A percentile compares a stretch with the other conserved stretches of the same genome.
Conservation (phyloP, 2,113 vertebrate genomes). For the Grammomys surdaster region DNA sequence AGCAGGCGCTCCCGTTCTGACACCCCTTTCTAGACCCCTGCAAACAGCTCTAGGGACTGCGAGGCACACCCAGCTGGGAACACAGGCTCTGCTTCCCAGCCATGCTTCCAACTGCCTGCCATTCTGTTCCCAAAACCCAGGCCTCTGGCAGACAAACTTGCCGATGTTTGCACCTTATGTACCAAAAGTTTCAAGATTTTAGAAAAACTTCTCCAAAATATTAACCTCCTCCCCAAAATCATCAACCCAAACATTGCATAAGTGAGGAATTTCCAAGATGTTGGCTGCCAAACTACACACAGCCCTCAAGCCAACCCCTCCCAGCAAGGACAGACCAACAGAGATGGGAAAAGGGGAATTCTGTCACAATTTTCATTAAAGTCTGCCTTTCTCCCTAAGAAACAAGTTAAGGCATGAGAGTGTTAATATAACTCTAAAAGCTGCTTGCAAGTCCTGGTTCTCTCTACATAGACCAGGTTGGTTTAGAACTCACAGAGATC, state of each 20-base stretch:
- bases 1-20: neutral
- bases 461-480: neutral
- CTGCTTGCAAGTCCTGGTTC: neutral
- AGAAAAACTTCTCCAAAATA: neutral
- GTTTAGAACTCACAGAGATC: neutral
- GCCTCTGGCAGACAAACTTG: neutral
- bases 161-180: neutral
- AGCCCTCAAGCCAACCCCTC: neutral
- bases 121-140: neutral
- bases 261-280: conserved; percentile 29
- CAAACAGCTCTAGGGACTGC: neutral
- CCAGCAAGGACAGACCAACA: neutral
- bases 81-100: neutral
- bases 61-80: neutral
- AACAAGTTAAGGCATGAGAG: neutral
- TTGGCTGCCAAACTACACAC: neutral
- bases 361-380: conserved; percentile 15
- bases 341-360: neutral
- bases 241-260: neutral
- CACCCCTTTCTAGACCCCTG: neutral
- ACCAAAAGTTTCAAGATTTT: conserved; percentile 2
- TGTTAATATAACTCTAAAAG: neutral
- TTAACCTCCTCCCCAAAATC: neutral
- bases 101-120: neutral
- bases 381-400: neutral